Base-by-base conservation (phyloP, 2,113 vertebrate species). In the Perca schrenkii region DNA sequence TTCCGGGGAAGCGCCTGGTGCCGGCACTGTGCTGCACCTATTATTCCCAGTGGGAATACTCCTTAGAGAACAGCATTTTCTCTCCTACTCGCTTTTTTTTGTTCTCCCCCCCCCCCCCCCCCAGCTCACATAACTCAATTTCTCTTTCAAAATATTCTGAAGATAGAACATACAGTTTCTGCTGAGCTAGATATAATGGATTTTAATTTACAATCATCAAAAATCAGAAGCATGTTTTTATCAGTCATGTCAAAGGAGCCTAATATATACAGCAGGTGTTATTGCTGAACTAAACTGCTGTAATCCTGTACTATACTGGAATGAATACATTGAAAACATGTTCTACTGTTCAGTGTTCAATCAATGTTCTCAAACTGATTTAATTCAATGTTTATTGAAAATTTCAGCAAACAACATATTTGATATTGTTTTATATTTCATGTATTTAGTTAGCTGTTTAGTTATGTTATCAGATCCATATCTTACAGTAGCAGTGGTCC, bases 31-130 rank as follows among this genome's bases (percentile, higher is more conserved):
- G 80, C 77, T 82, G 83, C 86, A 90, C 75, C 93, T 87, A 95
- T 95, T 95, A 95, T 93, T 93, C 90, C 90, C 92, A 83, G 80
- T 91, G 84, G 95, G 94, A 94, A 93, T 92, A 93, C 86, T 94
- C 86, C 85, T 86, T 77, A 62, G 85, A 89, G 83, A 88, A 90
- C 64, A 88, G 85, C 57, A 65, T 80, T 90, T 88, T 87, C 78
- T 80, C 80, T 83, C 70, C 40, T 71, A 56, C 36, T 50, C 31
- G 2, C 17, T 80, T 16, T 40, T 57, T 77, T 17, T 56, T 28
- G 8, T 43, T 28, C 28, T 28, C 28, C 28, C 28, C 28, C 6
- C 14, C n/a, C n/a, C n/a, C 21, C 10, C 7, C 10, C 25, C 52
- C 28, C 34, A 56, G 65, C 82, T 70, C 47, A 49, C 49, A 78